Evolutionary conservation across 2,113 vertebrate species (phyloP).

Genomic region (Sorex fumeus): DNA sequence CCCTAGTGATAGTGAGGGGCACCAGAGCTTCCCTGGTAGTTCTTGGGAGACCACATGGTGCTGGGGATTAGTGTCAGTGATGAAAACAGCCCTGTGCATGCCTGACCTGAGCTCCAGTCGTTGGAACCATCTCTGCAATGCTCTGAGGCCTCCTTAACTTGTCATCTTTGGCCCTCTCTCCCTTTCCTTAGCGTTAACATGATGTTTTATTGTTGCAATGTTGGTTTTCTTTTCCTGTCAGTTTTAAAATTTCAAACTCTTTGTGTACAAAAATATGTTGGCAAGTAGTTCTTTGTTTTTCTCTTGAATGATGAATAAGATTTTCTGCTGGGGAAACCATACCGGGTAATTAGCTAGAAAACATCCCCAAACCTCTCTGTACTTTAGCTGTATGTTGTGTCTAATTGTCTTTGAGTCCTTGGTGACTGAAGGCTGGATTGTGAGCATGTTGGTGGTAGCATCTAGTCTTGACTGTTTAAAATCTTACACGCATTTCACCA

Average conservation of each 20-base stretch:
- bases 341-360: not conserved
- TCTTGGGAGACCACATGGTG: too few species aligned
- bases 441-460: not conserved
- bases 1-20: too few species aligned
- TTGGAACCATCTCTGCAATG: too few species aligned
- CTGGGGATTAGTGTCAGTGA: too few species aligned
- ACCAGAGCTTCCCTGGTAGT: too few species aligned
- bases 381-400: too few species aligned
- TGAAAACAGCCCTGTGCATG: too few species aligned
- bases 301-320: constrained; percentile 14
- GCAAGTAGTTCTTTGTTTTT: constrained; percentile 51
- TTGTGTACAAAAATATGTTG: not conserved
- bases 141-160: not conserved
- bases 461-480: too few species aligned
- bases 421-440: not conserved
- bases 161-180: accelerated
- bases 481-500: not conserved
- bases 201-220: not conserved
- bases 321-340: not conserved
- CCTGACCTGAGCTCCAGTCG: too few species aligned
- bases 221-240: not conserved
- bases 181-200: accelerated
- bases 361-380: not conserved
- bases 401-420: not conserved
- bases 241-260: constrained; percentile 43